Percentiles rank a stretch among this genome's conserved stretches.
phyloP scores from a whole-genome alignment of 1,140 invertebrate genomes.

The Diploscapter pachys region DNA sequence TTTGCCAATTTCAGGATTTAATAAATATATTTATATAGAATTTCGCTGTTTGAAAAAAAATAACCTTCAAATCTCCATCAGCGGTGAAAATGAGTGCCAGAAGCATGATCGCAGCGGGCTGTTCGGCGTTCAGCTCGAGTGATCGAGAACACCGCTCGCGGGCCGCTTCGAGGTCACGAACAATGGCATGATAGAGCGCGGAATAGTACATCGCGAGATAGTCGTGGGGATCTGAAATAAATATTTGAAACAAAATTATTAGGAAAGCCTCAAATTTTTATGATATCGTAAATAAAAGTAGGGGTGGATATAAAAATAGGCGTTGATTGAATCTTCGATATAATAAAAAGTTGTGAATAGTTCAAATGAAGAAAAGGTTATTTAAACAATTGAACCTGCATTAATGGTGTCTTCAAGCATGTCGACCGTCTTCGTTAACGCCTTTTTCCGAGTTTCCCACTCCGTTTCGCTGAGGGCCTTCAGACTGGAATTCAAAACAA shows the following conservation, averaged over 20 bases:
- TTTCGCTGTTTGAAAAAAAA: neutral
- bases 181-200: slow-evolving; percentile 51
- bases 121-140: slow-evolving; percentile 48
- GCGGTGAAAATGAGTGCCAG: slow-evolving; percentile 56
- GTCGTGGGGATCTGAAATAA: slow-evolving; percentile 46
- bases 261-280: slow-evolving; percentile 42
- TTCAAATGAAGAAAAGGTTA: too few relatives aligned
- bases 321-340: too few relatives aligned
- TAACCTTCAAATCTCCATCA: slow-evolving; percentile 47
- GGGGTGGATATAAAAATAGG: too few relatives aligned
- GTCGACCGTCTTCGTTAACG: slow-evolving; percentile 13
- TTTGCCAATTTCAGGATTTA: neutral
- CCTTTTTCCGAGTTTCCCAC: slow-evolving; percentile 19
- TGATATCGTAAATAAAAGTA: slow-evolving; percentile 1
- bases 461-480: slow-evolving; percentile 38
- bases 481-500: slow-evolving; percentile 31
- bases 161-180: slow-evolving; percentile 48
- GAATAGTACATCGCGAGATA: slow-evolving; percentile 56
- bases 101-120: slow-evolving; percentile 53
- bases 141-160: slow-evolving; percentile 46
- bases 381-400: slow-evolving; percentile 28
- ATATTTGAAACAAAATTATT: too few relatives aligned
- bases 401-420: slow-evolving; percentile 34
- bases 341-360: too few relatives aligned
- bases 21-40: neutral